Percentiles rank a stretch among this genome's conserved stretches.
Evolutionary conservation across 2,113 vertebrate genomes (phyloP).

Genomic region (Ranitomeya variabilis): DNA sequence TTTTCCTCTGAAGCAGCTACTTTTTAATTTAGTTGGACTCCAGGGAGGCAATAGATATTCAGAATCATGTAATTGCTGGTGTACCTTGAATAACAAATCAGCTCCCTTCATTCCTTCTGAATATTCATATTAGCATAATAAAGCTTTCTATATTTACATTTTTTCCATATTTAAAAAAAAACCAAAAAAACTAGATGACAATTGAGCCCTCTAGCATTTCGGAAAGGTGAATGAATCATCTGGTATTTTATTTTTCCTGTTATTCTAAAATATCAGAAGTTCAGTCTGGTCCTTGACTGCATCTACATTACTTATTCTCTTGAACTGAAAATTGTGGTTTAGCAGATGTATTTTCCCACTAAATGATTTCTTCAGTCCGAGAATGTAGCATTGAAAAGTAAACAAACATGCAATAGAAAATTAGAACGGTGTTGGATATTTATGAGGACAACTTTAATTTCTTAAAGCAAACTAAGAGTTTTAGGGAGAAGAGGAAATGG

Average conservation of each 20-base stretch:
- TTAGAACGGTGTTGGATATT: constrained; percentile 21
- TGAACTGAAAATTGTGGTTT: constrained; percentile 44
- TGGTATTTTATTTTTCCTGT: constrained; percentile 60
- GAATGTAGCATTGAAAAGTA: constrained; percentile 18
- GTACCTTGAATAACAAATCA: constrained; percentile 73
- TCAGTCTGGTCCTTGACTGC: constrained; percentile 46
- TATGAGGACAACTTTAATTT: constrained; percentile 14
- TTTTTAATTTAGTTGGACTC: constrained; percentile 54
- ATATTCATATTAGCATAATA: constrained; percentile 71
- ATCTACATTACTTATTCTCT: constrained; percentile 2
- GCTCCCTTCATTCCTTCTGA: constrained; percentile 65
- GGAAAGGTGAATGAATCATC: constrained; percentile 58
- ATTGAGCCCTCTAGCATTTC: constrained; percentile 68
- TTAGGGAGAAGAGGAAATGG: neutral
- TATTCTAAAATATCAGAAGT: constrained; percentile 58
- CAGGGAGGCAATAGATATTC: constrained; percentile 67
- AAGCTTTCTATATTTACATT: constrained; percentile 63
- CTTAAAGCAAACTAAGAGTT: neutral
- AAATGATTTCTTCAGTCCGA: constrained; percentile 14
- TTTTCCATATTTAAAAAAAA: constrained; percentile 20
- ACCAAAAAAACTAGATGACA: constrained; percentile 55
- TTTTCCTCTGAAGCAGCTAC: constrained; percentile 41
- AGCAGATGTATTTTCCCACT: constrained; percentile 16
- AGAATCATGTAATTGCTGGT: constrained; percentile 62
- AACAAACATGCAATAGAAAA: constrained; percentile 22